A percentile compares a stretch with the other conserved stretches of the same genome.
phyloP scores from a whole-genome alignment of 2,888 invertebrate species.

The Nudaria mundana region DNA sequence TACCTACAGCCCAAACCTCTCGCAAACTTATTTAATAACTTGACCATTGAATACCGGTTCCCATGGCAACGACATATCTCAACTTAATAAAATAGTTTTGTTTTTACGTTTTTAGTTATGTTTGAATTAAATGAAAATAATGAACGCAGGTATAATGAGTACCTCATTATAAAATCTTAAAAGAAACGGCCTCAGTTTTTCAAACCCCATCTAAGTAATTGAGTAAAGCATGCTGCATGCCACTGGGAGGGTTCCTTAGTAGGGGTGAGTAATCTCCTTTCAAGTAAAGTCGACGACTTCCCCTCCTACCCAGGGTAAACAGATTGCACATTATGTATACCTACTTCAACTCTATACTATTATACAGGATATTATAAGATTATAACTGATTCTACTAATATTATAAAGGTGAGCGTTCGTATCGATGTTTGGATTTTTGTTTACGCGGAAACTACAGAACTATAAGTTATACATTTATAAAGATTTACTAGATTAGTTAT shows the following conservation, averaged over 20 bases:
- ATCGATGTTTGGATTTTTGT: no score
- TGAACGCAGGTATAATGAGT: not conserved
- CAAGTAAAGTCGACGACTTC: no score
- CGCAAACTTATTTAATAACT: constrained; percentile 59
- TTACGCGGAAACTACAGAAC: no score
- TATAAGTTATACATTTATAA: no score
- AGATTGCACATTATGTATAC: no score
- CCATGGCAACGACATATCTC: constrained; percentile 29
- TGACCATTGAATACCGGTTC: constrained; percentile 37
- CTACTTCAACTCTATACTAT: no score
- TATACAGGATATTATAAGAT: no score
- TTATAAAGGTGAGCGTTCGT: no score
- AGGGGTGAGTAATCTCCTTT: not conserved
- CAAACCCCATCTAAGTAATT: not conserved
- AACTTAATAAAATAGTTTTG: constrained; percentile 32
- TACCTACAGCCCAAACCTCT: constrained; percentile 29
- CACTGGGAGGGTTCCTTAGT: not conserved
- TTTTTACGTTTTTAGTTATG: constrained; percentile 3
- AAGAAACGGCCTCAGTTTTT: not conserved
- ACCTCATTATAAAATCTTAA: not conserved
- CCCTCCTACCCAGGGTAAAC: no score
- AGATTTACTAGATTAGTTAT: no score
- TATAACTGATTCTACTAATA: no score
- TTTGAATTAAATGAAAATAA: not conserved
- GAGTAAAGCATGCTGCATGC: no score